phyloP scores from a whole-genome alignment of 2,797 vertebrate genomes.

The Babyrousa celebensis region DNA sequence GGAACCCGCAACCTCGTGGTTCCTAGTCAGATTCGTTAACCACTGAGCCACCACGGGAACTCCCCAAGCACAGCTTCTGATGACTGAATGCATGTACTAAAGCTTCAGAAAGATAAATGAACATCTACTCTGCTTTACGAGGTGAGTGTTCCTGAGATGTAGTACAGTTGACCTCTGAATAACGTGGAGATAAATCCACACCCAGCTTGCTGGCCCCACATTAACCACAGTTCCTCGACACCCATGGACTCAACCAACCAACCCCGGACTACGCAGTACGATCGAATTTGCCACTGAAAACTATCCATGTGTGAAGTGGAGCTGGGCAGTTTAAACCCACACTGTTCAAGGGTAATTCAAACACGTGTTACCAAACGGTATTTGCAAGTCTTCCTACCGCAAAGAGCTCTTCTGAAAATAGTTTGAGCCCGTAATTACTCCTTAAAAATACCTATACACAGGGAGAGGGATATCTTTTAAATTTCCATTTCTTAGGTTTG shows the following conservation, averaged over 20 bases:
- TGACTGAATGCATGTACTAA: not conserved
- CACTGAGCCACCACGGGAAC: no score
- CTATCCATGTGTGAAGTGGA: not conserved
- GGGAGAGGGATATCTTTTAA: not conserved
- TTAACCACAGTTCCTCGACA: not conserved
- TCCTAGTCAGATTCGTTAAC: no score
- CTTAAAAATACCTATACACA: not conserved
- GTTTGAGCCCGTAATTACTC: conserved; percentile 54
- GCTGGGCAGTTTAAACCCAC: not conserved
- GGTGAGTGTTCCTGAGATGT: not conserved
- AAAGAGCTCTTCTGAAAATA: conserved; percentile 34
- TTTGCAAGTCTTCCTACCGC: not conserved
- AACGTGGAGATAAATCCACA: not conserved
- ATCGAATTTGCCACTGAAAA: not conserved
- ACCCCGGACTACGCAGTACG: not conserved
- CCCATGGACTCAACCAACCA: not conserved
- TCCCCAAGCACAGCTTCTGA: not conserved
- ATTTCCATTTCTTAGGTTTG: not conserved
- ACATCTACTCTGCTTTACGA: conserved; percentile 2
- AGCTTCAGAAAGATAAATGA: not conserved
- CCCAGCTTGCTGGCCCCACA: not conserved
- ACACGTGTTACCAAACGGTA: not conserved
- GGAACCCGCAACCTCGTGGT: no score
- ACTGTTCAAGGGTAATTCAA: conserved; percentile 40
- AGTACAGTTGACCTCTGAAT: not conserved